Base-by-base conservation (phyloP, 2,888 invertebrate species). In the Xestia sexstrigata region DNA sequence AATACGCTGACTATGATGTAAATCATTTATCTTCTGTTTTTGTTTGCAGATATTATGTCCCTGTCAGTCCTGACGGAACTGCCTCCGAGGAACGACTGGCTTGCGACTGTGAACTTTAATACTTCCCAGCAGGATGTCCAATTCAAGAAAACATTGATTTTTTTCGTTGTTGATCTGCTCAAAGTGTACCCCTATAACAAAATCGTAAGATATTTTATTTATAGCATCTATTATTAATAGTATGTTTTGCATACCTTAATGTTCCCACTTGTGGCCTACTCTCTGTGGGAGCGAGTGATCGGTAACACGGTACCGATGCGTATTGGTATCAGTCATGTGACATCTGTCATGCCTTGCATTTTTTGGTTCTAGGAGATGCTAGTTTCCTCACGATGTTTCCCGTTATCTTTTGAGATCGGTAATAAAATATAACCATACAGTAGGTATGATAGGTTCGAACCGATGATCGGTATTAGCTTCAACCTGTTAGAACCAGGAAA, bases 131-230 rank as follows among this genome's bases (percentile, higher is more conserved):
- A 82, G 5, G 96, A 96, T 74, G 95, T 94, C 0, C 90, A 92
- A 39, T 96, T 96, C 80, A 96, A 96, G 88, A 96, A 94, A 80
- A 76, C 84, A 3, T 91, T 96, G 7, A 94, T 96, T 5, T 82
- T 91, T 66, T 82, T 95, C 20, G 92, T 94, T 47, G 93, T 95
- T 0, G 87, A 93, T 30, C 90, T 94, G 42, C 86, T 96, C 5
- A 95, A 94, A 87, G 81, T 84, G 0, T 94, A 92, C 74, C 93
- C 93, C 4, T 86, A 77, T 60, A 95, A 95, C 84, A 87, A 78
- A 70, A 93, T 90, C 84, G 96, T 96, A 76, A 94, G 96, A 35
- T 35, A 35, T n/a, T n/a, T n/a, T n/a, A n/a, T n/a, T n/a, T n/a
- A n/a, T n/a, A n/a, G n/a, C n/a, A n/a, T n/a, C 35, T 35, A 35